These are phyloP conservation scores for Synergus gifuensis DNA, from an alignment of 2,888 invertebrate species.

Conservation along the genomic window DNA sequence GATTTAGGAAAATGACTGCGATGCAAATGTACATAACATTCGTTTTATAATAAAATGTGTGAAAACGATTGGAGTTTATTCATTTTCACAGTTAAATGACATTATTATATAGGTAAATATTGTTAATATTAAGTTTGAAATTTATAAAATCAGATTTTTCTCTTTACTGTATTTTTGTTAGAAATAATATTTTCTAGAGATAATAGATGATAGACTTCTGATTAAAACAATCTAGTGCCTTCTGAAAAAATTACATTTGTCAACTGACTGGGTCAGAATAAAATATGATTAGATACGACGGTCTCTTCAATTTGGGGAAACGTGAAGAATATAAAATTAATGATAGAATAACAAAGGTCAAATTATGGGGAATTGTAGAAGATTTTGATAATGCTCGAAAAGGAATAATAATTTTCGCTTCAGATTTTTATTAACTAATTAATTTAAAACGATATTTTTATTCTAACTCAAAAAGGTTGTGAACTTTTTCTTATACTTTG, in stretches of 20 bases:
- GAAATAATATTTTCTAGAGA: neutral
- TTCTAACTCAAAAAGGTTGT: neutral
- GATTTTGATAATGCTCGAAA: neutral
- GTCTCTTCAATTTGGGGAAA: neutral
- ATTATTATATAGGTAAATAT: neutral
- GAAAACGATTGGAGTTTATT: constrained; percentile 31
- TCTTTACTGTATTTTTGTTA: neutral
- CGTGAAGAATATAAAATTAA: neutral
- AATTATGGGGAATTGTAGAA: neutral
- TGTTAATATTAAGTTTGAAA: no score
- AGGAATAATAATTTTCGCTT: neutral
- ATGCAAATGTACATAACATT: constrained; percentile 68
- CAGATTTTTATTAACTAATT: neutral
- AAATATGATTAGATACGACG: neutral
- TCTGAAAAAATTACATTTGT: neutral
- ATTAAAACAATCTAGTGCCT: neutral
- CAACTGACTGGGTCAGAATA: neutral
- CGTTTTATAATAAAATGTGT: constrained; percentile 68
- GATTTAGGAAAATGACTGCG: constrained; percentile 55
- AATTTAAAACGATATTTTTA: neutral
- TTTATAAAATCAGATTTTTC: neutral
- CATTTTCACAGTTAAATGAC: neutral
- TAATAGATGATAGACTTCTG: neutral
- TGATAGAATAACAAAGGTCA: neutral
- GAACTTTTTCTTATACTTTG: neutral